These are phyloP conservation scores for Dicaeum eximium DNA, from an alignment of 2,113 vertebrate species.

Conservation along the genomic window DNA sequence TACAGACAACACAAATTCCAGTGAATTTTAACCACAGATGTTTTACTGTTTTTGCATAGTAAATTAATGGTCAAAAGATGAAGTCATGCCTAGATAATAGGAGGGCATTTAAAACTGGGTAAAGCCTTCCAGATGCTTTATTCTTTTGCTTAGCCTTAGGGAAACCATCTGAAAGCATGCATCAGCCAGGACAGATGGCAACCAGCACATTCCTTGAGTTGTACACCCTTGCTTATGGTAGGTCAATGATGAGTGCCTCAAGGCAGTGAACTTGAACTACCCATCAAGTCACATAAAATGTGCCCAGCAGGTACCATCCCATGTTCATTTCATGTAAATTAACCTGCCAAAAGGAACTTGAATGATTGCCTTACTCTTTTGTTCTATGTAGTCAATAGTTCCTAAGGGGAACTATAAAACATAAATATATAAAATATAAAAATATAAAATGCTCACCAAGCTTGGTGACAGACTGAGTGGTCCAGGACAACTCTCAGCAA, in stretches of 20 bases:
- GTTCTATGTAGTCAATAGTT: not conserved
- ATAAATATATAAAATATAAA: no score
- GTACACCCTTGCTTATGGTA: not conserved
- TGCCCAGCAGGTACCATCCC: not conserved
- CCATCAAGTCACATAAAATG: not conserved
- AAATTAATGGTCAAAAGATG: not conserved
- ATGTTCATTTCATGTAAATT: not conserved
- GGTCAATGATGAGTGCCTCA: not conserved
- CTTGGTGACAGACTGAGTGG: not conserved
- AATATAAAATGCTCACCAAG: not conserved
- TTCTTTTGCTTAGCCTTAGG: not conserved
- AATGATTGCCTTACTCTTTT: not conserved
- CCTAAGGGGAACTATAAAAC: not conserved
- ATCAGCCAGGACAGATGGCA: slow-evolving; percentile 4
- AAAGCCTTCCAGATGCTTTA: not conserved
- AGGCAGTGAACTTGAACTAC: not conserved
- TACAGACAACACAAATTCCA: not conserved
- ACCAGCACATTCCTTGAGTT: not conserved
- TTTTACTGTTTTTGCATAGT: not conserved
- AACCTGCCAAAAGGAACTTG: not conserved
- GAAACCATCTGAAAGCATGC: not conserved
- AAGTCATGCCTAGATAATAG: not conserved
- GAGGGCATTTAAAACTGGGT: not conserved
- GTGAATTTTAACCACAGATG: not conserved
- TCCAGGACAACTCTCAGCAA: not conserved